phyloP scores from a whole-genome alignment of 2,888 invertebrate genomes.

The Drosophila barbarae region DNA sequence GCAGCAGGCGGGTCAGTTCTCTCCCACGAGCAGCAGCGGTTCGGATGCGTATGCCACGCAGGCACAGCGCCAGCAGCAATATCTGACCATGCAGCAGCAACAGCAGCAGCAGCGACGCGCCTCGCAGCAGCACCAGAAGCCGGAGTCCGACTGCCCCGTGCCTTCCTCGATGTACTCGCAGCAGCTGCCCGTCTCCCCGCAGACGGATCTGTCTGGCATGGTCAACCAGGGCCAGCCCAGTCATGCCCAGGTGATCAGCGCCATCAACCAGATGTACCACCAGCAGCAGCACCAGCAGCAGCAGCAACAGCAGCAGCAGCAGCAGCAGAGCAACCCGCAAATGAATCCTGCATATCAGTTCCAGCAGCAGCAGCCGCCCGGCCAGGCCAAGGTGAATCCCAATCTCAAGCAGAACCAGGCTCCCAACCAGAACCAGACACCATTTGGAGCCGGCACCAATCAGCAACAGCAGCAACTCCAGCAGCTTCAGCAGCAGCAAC shows the following conservation, averaged over 20 bases:
- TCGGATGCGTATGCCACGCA: conserved; percentile 67
- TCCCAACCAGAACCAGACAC: conserved; percentile 16
- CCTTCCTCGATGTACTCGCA: conserved; percentile 80
- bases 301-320: conserved; percentile 54
- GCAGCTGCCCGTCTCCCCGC: conserved; percentile 77
- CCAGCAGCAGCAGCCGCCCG: conserved; percentile 77
- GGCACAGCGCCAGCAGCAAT: conserved; percentile 70
- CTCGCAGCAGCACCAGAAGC: conserved; percentile 63
- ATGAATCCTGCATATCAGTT: conserved; percentile 78
- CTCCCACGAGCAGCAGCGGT: conserved; percentile 59
- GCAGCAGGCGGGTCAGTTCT: conserved; percentile 59
- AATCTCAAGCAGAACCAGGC: conserved; percentile 40
- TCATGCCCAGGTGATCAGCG: conserved; percentile 70
- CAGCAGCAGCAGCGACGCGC: conserved; percentile 64
- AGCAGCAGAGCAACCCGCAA: conserved; percentile 72
- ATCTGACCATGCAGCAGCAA: conserved; percentile 60
- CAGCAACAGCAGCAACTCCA: conserved; percentile 60
- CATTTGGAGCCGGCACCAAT: conserved; percentile 48
- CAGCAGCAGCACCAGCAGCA: conserved; percentile 72
- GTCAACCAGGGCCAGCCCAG: conserved; percentile 75
- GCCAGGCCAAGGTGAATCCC: conserved; percentile 44
- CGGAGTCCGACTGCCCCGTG: conserved; percentile 76
- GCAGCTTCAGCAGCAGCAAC: conserved; percentile 49
- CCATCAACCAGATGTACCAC: conserved; percentile 74
- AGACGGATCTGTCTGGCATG: conserved; percentile 77